Evolutionary conservation across 2,797 vertebrate species (phyloP).

Genomic region (Clarias laeviceps): DNA sequence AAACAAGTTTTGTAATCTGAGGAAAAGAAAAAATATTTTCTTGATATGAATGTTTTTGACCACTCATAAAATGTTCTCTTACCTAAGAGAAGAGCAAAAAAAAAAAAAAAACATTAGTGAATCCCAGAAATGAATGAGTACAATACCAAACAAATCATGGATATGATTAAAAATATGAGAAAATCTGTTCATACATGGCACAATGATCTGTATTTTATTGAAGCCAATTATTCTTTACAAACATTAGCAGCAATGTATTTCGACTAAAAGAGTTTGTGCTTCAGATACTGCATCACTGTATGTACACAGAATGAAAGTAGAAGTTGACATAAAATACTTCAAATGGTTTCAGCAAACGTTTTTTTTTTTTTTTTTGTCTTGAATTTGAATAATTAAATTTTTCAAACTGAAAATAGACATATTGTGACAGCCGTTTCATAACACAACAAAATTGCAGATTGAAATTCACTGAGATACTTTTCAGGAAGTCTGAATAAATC

Average conservation of each 20-base stretch:
- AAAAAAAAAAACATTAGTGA: no score
- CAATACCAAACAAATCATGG: no score
- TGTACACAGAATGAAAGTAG: background rate
- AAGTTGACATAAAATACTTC: background rate
- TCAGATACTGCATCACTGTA: background rate
- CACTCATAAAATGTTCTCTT: no score
- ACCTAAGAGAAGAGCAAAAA: no score
- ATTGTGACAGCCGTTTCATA: background rate
- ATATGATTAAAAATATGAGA: no score
- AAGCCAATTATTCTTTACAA: background rate
- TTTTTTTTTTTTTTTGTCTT: background rate
- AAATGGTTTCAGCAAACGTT: background rate
- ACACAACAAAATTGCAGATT: background rate
- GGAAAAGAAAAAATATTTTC: no score
- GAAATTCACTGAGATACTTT: background rate
- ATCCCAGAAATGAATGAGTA: no score
- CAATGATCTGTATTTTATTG: background rate
- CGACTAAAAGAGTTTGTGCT: background rate
- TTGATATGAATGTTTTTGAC: no score
- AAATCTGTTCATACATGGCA: no score
- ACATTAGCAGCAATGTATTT: no score
- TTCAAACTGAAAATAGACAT: background rate
- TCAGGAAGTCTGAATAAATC: constrained; percentile 34
- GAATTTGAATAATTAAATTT: background rate
- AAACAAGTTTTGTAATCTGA: no score